A percentile compares a stretch with the other conserved stretches of the same genome.
phyloP scores from a whole-genome alignment of 2,888 invertebrate genomes.

The Kuschelorhynchus macadamiae region DNA sequence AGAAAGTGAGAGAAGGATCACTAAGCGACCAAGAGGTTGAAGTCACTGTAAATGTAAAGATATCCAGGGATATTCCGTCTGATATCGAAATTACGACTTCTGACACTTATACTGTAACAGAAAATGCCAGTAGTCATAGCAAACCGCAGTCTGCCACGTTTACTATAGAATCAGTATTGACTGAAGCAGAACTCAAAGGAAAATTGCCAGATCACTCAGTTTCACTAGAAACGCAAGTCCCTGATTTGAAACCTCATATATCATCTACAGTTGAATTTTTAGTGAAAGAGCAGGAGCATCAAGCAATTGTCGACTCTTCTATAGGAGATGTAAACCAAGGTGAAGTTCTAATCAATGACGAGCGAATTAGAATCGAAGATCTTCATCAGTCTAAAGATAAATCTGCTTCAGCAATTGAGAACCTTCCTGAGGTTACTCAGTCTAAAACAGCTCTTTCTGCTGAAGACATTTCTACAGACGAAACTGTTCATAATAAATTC shows the following conservation, averaged over 20 bases:
- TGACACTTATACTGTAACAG: constrained; percentile 53
- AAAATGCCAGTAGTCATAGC: constrained; percentile 18
- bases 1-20: constrained; percentile 36
- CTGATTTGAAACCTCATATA: constrained; percentile 12
- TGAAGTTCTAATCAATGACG: constrained; percentile 54
- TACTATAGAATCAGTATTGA: constrained; percentile 59
- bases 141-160: constrained; percentile 52
- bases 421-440: background rate
- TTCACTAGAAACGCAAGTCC: background rate
- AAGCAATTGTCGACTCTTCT: constrained; percentile 22
- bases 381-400: constrained; percentile 6
- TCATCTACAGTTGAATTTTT: constrained; percentile 53
- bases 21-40: constrained; percentile 39
- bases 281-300: constrained; percentile 49
- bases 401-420: background rate
- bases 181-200: constrained; percentile 57
- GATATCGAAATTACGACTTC: constrained; percentile 56
- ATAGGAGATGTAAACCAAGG: constrained; percentile 19
- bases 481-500: too few species aligned
- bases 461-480: too few species aligned
- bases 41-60: constrained; percentile 54
- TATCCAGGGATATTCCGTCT: constrained; percentile 50
- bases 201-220: constrained; percentile 30
- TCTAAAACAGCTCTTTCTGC: too few species aligned
- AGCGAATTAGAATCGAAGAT: constrained; percentile 50